Percentiles rank a stretch among this genome's conserved stretches.
phyloP scores from a whole-genome alignment of 2,888 invertebrate species.

The Pherbina coryleti region DNA sequence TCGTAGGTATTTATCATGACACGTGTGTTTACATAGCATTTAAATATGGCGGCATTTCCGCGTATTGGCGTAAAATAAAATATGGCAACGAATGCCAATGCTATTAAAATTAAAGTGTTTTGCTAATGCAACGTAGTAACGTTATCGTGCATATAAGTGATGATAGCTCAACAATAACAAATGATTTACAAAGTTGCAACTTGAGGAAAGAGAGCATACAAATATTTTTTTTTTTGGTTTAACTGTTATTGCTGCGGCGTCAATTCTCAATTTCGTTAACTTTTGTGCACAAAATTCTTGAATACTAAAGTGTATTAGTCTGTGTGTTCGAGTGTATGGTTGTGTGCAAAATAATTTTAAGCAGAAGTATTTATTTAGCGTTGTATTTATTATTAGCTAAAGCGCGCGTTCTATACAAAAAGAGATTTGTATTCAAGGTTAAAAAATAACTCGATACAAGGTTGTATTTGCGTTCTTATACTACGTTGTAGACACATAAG shows the following conservation, averaged over 20 bases:
- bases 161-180: not conserved
- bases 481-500: conserved; percentile 18
- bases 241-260: not conserved
- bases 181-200: not conserved
- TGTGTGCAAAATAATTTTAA: not conserved
- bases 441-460: conserved; percentile 69
- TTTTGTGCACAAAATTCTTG: not conserved
- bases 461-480: conserved; percentile 56
- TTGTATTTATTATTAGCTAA: conserved; percentile 23
- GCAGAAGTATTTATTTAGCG: conserved; percentile 13
- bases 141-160: not conserved
- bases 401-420: conserved; percentile 16
- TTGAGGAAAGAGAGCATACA: too few relatives aligned
- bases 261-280: not conserved
- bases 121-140: not conserved
- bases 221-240: not conserved
- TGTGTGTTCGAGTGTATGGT: not conserved
- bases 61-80: conserved; percentile 3
- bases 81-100: not conserved
- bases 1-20: conserved; percentile 39
- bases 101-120: conserved; percentile 8
- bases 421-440: conserved; percentile 62
- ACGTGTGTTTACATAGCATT: conserved; percentile 48
- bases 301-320: not conserved
- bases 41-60: conserved; percentile 27